A percentile compares a stretch with the other conserved stretches of the same genome.
phyloP scores from a whole-genome alignment of 2,797 vertebrate species.

The Etheostoma nigrum region DNA sequence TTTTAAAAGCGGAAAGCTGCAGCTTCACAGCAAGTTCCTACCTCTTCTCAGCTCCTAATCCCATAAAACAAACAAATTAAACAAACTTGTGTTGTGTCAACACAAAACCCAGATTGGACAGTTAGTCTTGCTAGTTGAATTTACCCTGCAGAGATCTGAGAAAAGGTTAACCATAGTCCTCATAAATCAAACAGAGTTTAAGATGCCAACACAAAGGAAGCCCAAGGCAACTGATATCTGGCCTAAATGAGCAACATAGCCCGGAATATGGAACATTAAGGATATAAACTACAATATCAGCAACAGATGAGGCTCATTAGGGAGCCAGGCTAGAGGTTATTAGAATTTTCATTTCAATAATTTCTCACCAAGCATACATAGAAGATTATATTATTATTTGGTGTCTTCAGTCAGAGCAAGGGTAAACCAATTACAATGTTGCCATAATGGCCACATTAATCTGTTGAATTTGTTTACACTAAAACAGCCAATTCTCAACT shows the following conservation, averaged over 20 bases:
- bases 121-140: too few species aligned
- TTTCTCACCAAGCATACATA: not conserved
- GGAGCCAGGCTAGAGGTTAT: conserved; percentile 2
- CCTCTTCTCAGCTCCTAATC: too few species aligned
- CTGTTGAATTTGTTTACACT: conserved; percentile 23
- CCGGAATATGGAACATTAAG: too few species aligned
- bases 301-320: conserved; percentile 34
- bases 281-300: conserved; percentile 2
- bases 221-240: not conserved
- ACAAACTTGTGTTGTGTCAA: too few species aligned
- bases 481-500: conserved; percentile 32
- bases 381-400: not conserved
- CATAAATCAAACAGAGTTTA: too few species aligned
- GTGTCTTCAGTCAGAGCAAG: not conserved
- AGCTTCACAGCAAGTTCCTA: too few species aligned
- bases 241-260: too few species aligned
- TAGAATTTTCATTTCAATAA: conserved; percentile 24
- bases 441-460: not conserved
- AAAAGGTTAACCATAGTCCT: too few species aligned
- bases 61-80: too few species aligned
- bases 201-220: not conserved
- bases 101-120: too few species aligned
- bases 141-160: too few species aligned
- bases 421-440: not conserved
- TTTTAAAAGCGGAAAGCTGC: too few species aligned